Evolutionary conservation across 2,888 invertebrate genomes (phyloP).

Genomic region (Cataglyphis altisquamis): DNA sequence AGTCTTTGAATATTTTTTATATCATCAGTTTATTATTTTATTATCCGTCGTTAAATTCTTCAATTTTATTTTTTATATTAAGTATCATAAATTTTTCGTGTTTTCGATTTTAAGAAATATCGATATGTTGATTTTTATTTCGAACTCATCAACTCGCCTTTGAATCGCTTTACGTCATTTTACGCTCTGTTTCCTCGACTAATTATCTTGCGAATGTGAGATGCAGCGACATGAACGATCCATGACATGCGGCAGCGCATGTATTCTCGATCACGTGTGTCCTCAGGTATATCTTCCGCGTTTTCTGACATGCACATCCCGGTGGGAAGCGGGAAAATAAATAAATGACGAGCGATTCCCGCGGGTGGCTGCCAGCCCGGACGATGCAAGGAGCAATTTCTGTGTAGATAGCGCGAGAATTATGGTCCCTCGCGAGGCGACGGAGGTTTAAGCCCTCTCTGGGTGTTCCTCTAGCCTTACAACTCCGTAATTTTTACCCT

Average conservation of each 20-base stretch:
- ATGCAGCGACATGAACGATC: conserved; percentile 6
- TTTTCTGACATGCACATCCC: conserved; percentile 61
- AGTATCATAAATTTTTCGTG: background rate
- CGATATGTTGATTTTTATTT: background rate
- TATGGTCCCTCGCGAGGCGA: conserved; percentile 79
- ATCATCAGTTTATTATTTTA: background rate
- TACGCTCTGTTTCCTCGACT: background rate
- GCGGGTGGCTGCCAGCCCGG: conserved; percentile 60
- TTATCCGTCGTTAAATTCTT: background rate
- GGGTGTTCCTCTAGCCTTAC: conserved; percentile 77
- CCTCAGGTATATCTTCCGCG: conserved; percentile 56
- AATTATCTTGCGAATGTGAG: conserved; percentile 30
- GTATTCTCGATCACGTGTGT: conserved; percentile 44
- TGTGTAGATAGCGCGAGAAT: conserved; percentile 84
- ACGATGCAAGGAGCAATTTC: conserved; percentile 81
- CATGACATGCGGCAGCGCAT: conserved; percentile 8
- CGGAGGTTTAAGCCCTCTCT: conserved; percentile 78
- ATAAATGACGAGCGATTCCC: conserved; percentile 83
- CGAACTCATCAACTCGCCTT: background rate
- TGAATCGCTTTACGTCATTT: background rate
- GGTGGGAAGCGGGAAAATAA: conserved; percentile 77
- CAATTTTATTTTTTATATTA: background rate
- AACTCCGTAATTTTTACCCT: conserved; percentile 85
- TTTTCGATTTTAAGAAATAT: background rate
- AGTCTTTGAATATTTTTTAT: background rate